A percentile compares a stretch with the other conserved stretches of the same genome.
Conservation (phyloP, 2,113 vertebrate species). For the Vulpes lagopus region DNA sequence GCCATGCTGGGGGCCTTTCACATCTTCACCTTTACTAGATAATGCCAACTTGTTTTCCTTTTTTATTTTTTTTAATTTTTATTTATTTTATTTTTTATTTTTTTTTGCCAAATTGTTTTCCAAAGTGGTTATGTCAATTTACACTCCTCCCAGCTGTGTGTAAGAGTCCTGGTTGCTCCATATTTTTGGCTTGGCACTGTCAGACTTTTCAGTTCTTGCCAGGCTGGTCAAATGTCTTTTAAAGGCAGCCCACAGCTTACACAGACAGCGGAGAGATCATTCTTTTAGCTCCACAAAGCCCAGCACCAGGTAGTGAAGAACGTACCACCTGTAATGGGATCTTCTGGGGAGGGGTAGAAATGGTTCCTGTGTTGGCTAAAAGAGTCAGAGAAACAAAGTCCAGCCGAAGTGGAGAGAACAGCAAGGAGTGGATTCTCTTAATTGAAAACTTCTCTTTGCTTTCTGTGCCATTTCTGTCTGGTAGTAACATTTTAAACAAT, state of each 20-base stretch:
- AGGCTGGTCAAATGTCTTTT: neutral
- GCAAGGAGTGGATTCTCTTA: neutral
- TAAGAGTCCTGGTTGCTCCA: neutral
- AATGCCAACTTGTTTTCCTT: neutral
- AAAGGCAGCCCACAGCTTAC: neutral
- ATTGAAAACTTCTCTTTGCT: neutral
- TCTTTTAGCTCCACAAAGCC: neutral
- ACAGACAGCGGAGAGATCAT: neutral
- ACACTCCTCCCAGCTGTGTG: neutral
- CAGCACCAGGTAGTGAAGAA: neutral
- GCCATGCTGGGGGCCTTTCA: neutral
- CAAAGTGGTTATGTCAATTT: neutral
- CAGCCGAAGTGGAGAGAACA: neutral
- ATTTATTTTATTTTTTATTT: no score
- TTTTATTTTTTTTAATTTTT: no score
- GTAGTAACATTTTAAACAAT: neutral
- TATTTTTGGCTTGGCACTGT: neutral
- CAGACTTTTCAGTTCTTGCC: neutral
- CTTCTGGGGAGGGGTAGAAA: neutral
- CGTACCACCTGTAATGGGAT: neutral
- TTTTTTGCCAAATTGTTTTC: neutral
- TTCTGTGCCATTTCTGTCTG: conserved; percentile 1
- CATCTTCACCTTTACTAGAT: neutral
- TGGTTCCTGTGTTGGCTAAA: neutral
- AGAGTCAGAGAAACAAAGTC: neutral